Evolutionary conservation across 2,888 invertebrate genomes (phyloP), one percentile per base, ranked within the genome.

Genomic region (Autographa pulchrina): DNA sequence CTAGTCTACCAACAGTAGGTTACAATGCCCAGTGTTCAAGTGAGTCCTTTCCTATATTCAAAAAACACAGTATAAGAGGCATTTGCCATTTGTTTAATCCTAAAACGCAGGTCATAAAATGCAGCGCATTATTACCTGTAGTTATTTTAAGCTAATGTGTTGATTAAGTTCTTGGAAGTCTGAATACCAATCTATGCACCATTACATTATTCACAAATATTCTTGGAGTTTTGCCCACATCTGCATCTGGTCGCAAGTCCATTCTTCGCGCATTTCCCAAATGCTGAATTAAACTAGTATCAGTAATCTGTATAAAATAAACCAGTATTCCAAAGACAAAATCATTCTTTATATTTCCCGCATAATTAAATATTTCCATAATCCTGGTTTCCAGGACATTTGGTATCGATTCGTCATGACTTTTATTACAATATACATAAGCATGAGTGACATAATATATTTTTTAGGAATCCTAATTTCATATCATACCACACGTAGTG

Each of bases 401-500:
- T 48, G 6, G 3, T 13, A 41, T 13, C 11, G 41, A 13, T 13
- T n/a, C n/a, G n/a, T 48, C 48, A n/a, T 0, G 48, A n/a, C n/a
- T 48, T 48, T 48, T 1, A n/a, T 6, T 6, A n/a, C 16, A n/a
- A 6, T n/a, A n/a, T 48, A 5, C 16, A 16, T 6, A 16, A 14
- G 43, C 6, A 5, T 16, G n/a, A 48, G 48, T 48, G 48, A 48
- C 48, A n/a, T 48, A 16, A 48, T n/a, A n/a, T n/a, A 48, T 48
- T 48, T 48, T 48, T 14, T 43, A 5, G n/a, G n/a, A 0, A 0
- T n/a, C n/a, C 8, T 48, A 48, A 48, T 1, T 70, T 80, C 72
- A 77, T 78, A 76, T 79, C 75, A 82, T 85, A 85, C 82, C 88
- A 86, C 87, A 85, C 78, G 82, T 77, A 75, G 62, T 70, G 74